Base-by-base conservation (phyloP, 2,113 vertebrate species). In the Grus americana region DNA sequence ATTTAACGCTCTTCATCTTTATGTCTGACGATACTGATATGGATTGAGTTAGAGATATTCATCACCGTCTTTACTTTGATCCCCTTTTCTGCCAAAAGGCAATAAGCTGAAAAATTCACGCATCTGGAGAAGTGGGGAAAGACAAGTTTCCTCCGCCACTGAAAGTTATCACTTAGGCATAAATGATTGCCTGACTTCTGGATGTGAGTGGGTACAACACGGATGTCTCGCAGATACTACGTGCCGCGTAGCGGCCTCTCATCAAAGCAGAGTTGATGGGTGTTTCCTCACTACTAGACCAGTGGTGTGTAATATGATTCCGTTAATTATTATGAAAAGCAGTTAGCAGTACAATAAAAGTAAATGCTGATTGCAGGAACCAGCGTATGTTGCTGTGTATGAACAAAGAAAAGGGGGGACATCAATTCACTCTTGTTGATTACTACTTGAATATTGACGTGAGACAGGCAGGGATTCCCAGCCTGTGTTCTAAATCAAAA, bases 31-130 rank as follows among this genome's bases (percentile, higher is more conserved):
- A 29, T 58, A 63, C 47, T 57, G 36, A 72, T 90, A 36, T 8
- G 21, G 58, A 79, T 40, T 46, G 63, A 68, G n/a, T 88, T 86
- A 86, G 58, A 82, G 42, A 67, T 84, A 90, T 95, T 94, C 96
- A 87, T 79, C 70, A 36, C 40, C 11, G 16, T 75, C 42, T 91
- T 79, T 54, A 21, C 66, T 89, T 82, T 88, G 76, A 93, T 94
- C 40, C 23, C 26, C 30, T 71, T 82, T 86, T 27, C 66, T 85
- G 61, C 29, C 75, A 49, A 75, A 80, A 61, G 78, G 59, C 42
- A 71, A 5, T 57, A 78, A 88, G 36, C 47, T 89, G 44, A 89
- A 92, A 89, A 92, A 93, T 54, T 86, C 6, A 29, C 57, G 40
- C 12, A 36, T 68, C 68, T 87, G 76, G 30, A 87, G 49, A 91